Evolutionary conservation across 1,140 invertebrate genomes (phyloP).

Genomic region (Drosophila lowei): DNA sequence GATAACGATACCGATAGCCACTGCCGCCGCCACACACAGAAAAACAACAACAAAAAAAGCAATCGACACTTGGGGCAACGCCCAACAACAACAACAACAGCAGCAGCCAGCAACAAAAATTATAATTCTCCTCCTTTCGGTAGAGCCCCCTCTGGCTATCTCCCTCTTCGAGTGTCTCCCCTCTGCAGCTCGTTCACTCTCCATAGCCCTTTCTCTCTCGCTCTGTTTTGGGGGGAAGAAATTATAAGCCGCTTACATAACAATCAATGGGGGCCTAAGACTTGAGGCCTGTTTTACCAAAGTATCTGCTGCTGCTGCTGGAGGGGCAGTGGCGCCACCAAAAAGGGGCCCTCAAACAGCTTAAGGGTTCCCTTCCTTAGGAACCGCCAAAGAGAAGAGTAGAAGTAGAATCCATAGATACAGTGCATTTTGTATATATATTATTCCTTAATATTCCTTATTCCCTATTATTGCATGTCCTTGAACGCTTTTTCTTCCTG

Average conservation of each 20-base stretch:
- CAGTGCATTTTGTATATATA: too few species aligned
- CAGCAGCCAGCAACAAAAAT: conserved; percentile 1
- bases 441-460: too few species aligned
- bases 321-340: conserved; percentile 4
- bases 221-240: conserved; percentile 43
- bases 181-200: conserved; percentile 4
- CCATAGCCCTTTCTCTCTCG: background rate
- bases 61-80: conserved; percentile 46
- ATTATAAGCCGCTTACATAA: conserved; percentile 66
- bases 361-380: too few species aligned
- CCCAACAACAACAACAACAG: conserved; percentile 44
- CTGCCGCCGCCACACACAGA: conserved; percentile 22
- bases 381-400: too few species aligned
- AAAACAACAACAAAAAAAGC: conserved; percentile 19
- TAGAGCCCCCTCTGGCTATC: too few species aligned
- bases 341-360: background rate
- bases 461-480: too few species aligned
- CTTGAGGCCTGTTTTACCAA: conserved; percentile 29
- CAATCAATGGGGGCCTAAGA: conserved; percentile 46
- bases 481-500: too few species aligned
- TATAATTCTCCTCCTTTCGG: too few species aligned
- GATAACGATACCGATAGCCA: conserved; percentile 47
- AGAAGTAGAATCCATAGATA: too few species aligned
- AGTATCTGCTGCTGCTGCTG: conserved; percentile 4
- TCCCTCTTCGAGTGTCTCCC: conserved; percentile 8